Base-by-base conservation (phyloP, 2,888 invertebrate species). In the Temnothorax unifasciatus region DNA sequence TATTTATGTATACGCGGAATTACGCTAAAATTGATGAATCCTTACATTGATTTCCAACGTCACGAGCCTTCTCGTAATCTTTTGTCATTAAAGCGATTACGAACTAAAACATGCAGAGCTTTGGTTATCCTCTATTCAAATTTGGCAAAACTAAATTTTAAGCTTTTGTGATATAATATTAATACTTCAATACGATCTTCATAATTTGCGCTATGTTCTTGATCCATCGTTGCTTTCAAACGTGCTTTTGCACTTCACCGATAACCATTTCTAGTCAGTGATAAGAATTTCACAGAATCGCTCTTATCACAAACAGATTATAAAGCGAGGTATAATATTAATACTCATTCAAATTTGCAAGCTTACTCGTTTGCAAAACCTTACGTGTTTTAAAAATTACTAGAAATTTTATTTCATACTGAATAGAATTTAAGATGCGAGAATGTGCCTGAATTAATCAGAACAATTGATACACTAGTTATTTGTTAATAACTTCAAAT, bases 31-130 rank as follows among this genome's bases (percentile, higher is more conserved):
- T 54, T 25, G 15, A 54, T 25, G 41, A 18, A 76, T 29, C 9
- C 54, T 41, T 77, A 54, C 77, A 81, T 74, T 47, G 68, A 21
- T 64, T 73, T 57, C 86, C 89, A 34, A 87, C 9, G 21, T 89
- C 63, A 1, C 34, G 66, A 38, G 83, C 86, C 9, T 74, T 79
- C 34, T 52, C 57, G 75, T 89, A 88, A 81, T 89, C 81, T 83
- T 68, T 88, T 61, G 81, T 84, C 89, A 88, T 89, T 68, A 89
- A 69, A 29, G 89, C 85, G 3, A 85, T 54, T 34, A 82, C 25
- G 29, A 89, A 89, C 89, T 89, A 13, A 57, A 83, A 71, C 21
- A 38, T 13, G 9, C 25, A 57, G 41, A 64, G n/a, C 9, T 59
- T 61, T 18, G 34, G 25, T 73, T 81, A 74, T 0, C 6, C 3